Base-by-base conservation (phyloP, 92 coral and sea anemone species). In the Siderastrea siderea region DNA sequence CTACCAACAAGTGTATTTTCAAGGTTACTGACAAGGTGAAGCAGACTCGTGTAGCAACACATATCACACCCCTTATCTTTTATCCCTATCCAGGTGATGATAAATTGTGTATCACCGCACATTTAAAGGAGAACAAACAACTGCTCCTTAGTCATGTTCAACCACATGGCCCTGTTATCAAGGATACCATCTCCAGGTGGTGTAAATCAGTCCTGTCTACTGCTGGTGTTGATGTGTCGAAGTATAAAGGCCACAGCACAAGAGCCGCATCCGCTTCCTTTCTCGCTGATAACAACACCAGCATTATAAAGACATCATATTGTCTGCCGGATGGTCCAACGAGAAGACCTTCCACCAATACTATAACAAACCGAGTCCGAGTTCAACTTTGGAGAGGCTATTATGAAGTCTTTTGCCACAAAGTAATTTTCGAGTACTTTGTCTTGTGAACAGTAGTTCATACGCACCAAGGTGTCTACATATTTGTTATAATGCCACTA, bases 21-120 rank as follows among this genome's bases (percentile, higher is more conserved):
- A 26, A 73, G 52, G 68, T 86, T 53, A 19, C 47, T 16, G 72
- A 76, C 17, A 87, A 72, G 49, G 88, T 91, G 10, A 90, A 80
- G 63, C 94, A 91, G 65, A 80, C 88, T 46, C 91, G 88, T 54
- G 72, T 66, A 69, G 86, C 86, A 6, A 78, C 83, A 7, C 93
- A 85, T 71, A 38, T 58, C 57, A 15, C 68, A 47, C 81, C 86
- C 58, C 71, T 79, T 17, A 50, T 70, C 43, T 72, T 87, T 60
- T 15, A 50, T 9, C 4, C 69, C 26, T 88, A 74, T 48, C 65
- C 52, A 65, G 13, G 3, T 15, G 89, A 83, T 58, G 68, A 77
- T 14, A 54, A 75, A 9, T 52, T 89, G 61, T 82, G 92, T 61
- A 61, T 81, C 5, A 80, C 81, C 50, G 5, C 62, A 5, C 81